A percentile compares a stretch with the other conserved stretches of the same genome.
Evolutionary conservation across 2,888 invertebrate species (phyloP).

Genomic region (Dynastes maya): DNA sequence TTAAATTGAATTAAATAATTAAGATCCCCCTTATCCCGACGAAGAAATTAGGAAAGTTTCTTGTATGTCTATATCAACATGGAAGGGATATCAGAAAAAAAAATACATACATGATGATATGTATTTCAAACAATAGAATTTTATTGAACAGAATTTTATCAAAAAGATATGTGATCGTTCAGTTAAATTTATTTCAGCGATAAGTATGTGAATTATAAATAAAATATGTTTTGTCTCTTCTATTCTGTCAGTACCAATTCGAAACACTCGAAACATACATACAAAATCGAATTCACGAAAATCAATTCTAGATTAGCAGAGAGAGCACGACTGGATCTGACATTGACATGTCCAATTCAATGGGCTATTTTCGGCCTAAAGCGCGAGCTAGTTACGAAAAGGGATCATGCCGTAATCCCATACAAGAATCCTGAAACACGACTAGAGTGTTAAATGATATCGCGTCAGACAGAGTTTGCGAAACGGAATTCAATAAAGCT

Average conservation of each 20-base stretch:
- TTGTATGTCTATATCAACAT: too few relatives aligned
- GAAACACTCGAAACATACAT: not conserved
- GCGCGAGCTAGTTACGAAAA: not conserved
- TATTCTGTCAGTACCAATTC: not conserved
- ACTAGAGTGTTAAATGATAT: constrained; percentile 29
- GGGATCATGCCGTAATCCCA: constrained; percentile 27
- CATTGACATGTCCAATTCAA: constrained; percentile 26
- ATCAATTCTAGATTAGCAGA: constrained; percentile 6
- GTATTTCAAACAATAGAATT: not conserved
- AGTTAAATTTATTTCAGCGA: too few relatives aligned
- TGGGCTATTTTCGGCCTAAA: constrained; percentile 19
- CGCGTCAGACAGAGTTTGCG: constrained; percentile 31
- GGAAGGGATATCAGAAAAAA: too few relatives aligned
- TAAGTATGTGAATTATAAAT: too few relatives aligned
- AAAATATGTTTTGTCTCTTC: too few relatives aligned
- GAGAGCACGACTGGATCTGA: constrained; percentile 1
- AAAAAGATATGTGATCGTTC: too few relatives aligned
- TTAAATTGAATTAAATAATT: not conserved
- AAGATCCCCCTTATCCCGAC: too few relatives aligned
- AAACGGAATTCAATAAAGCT: constrained; percentile 34
- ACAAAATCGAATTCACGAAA: not conserved
- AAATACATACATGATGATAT: too few relatives aligned
- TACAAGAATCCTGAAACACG: constrained; percentile 33
- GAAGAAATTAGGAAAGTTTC: too few relatives aligned
- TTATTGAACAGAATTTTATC: too few relatives aligned